Base-by-base conservation (phyloP, 2,113 vertebrate genomes). In the Anhinga anhinga region DNA sequence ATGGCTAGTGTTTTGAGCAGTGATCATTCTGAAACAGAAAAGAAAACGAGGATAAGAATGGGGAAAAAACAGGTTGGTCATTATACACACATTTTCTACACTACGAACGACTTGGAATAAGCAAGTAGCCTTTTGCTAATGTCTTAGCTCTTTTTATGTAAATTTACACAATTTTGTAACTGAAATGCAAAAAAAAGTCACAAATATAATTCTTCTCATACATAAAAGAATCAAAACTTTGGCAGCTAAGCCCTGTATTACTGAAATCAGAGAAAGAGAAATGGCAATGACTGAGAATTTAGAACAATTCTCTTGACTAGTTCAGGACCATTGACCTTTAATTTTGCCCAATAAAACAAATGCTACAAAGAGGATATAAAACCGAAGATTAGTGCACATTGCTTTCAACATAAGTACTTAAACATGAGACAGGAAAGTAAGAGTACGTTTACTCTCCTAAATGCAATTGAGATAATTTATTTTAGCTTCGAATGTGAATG, bases 21-120 rank as follows among this genome's bases (percentile, higher is more conserved):
- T 3, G 32, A 59, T 89, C 96, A 82, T 96, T 90, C 98, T 98
- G 96, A 45, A 94, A 94, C 42, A 80, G 5, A 3, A 19, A 40
- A 44, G 30, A 87, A 29, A 65, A 73, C 13, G 67, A 89, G 45
- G 47, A 34, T 94, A 38, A 97, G 86, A 97, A 91, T 5, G 19
- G 42, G 79, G 62, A 30, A 94, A 67, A 87, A 53, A 1, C 18
- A 89, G 32, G 58, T 17, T 17, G 15, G 38, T 62, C 34, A 4
- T 45, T 58, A 16, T 15, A 44, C 44, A 44, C 45, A 4, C 16
- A 10, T 59, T 74, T 80, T 50, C 49, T 34, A 44, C 17, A 5
- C 61, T 49, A 25, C 8, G 15, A 66, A 52, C 15, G 9, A 27
- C 16, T 13, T 4, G 1, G 56, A 95, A 65, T 16, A 53, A 84